Percentiles rank a stretch among this genome's conserved stretches.
Conservation (phyloP, 2,113 vertebrate species). For the Oreochromis spilurus region DNA sequence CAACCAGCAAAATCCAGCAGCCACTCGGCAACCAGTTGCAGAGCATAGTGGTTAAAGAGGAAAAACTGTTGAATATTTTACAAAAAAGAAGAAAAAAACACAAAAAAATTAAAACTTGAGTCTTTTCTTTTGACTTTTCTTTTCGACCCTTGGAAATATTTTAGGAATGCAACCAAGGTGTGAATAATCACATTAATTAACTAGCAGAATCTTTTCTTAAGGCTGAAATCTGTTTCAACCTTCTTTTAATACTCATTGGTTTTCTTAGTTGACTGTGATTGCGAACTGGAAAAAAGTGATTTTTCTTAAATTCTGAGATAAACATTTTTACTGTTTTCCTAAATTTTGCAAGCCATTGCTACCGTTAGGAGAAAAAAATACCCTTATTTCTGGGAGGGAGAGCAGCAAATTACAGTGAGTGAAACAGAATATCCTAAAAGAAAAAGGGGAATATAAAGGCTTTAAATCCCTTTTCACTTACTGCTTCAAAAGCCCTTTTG, state of each 20-base stretch:
- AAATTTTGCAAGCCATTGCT: neutral
- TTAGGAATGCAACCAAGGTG: neutral
- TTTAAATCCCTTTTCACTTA: constrained; percentile 78
- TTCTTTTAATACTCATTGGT: neutral
- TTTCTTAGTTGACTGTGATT: neutral
- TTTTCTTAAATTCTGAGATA: neutral
- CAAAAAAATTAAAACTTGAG: neutral
- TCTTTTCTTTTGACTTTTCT: neutral
- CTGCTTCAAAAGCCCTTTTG: constrained; percentile 91
- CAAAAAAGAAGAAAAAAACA: neutral
- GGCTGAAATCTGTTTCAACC: neutral
- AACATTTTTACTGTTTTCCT: neutral
- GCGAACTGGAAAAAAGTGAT: neutral
- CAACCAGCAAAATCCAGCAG: neutral
- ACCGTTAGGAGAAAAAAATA: neutral
- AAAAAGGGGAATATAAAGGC: constrained; percentile 32
- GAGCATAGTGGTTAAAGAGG: neutral
- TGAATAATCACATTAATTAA: neutral
- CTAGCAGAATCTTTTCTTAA: neutral
- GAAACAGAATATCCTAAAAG: neutral
- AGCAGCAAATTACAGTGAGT: neutral
- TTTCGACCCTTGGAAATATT: neutral
- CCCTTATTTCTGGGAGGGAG: neutral
- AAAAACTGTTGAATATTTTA: neutral
- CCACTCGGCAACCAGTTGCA: neutral